These are phyloP conservation scores for Odontamblyopus rebecca DNA, from an alignment of 2,797 vertebrate genomes.

Conservation along the genomic window DNA sequence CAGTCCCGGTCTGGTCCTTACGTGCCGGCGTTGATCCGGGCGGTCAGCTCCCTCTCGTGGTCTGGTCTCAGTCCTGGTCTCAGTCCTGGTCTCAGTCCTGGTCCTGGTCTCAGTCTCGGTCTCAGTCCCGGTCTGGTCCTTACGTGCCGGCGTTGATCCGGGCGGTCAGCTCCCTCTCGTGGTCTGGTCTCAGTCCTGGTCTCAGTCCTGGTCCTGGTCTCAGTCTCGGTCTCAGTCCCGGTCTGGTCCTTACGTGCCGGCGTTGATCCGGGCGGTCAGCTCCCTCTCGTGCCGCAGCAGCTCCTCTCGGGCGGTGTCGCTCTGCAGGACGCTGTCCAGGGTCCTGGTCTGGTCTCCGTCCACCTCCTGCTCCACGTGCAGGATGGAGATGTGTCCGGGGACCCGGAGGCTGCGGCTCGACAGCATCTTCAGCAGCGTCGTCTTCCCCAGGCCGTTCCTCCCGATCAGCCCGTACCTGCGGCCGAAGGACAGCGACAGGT, in stretches of 20 bases:
- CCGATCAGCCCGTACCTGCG: constrained; percentile 93
- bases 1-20: too few relatives aligned
- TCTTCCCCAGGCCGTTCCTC: constrained; percentile 94
- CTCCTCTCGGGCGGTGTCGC: constrained; percentile 84
- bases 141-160: too few relatives aligned
- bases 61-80: too few relatives aligned
- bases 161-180: too few relatives aligned
- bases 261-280: constrained; percentile 84
- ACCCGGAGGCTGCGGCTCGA: constrained; percentile 89
- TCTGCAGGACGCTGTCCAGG: constrained; percentile 92
- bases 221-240: too few relatives aligned
- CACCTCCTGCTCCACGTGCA: constrained; percentile 97
- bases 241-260: constrained; percentile 78
- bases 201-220: too few relatives aligned
- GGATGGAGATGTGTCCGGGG: constrained; percentile 90
- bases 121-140: too few relatives aligned
- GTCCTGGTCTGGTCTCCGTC: constrained; percentile 88
- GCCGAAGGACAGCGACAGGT: constrained; percentile 86
- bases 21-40: too few relatives aligned
- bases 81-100: too few relatives aligned
- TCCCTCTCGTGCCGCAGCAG: constrained; percentile 83
- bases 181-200: too few relatives aligned
- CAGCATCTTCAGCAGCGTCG: constrained; percentile 94
- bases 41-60: too few relatives aligned
- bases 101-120: too few relatives aligned